Base-by-base conservation (phyloP, 2,113 vertebrate species). In the Psephotus haematonotus region DNA sequence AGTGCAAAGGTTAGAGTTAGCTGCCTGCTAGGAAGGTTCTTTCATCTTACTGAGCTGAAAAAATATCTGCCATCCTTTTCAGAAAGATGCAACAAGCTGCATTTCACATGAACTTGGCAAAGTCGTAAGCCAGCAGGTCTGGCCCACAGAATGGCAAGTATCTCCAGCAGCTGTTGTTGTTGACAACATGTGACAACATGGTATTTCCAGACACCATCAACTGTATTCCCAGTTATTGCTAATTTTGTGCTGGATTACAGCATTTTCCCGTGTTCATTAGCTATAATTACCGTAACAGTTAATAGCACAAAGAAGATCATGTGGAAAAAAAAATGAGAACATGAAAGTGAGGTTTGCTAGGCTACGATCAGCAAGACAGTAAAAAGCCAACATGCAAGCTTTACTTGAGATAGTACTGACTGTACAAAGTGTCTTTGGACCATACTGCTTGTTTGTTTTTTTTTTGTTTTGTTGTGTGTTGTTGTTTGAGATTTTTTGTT, bases 111-210 rank as follows among this genome's bases (percentile, higher is more conserved):
- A 91, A 88, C 24, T 63, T 83, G 60, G 25, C 50, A 88, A 52
- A 82, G 43, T 46, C 49, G 46, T 83, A 88, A 75, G 67, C 17
- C 80, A 86, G 50, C 29, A 95, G 23, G 35, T 70, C 64, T 82
- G 62, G 70, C 29, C 60, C 80, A 93, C 52, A 86, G 87, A 92
- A 84, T 27, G 49, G 23, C 55, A 94, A 88, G 52, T 59, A 39
- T n/a, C 33, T 93, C 68, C 86, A 95, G 60, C 37, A 83, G 90
- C 65, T 93, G 80, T n/a, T 90, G 53, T 27, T 90, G 68, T 71
- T 86, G 85, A 81, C 76, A 92, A 53, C 57, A 64, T 3, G 1
- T 57, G 62, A 89, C 72, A 89, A 83, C 14, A 70, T 9, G 20
- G 29, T 39, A 90, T 63, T 86, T 20, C 46, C 50, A 90, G 76